Percentiles rank a stretch among this genome's conserved stretches.
These are phyloP conservation scores for Theristicus caerulescens DNA, from an alignment of 2,113 vertebrate species.

Conservation along the genomic window DNA sequence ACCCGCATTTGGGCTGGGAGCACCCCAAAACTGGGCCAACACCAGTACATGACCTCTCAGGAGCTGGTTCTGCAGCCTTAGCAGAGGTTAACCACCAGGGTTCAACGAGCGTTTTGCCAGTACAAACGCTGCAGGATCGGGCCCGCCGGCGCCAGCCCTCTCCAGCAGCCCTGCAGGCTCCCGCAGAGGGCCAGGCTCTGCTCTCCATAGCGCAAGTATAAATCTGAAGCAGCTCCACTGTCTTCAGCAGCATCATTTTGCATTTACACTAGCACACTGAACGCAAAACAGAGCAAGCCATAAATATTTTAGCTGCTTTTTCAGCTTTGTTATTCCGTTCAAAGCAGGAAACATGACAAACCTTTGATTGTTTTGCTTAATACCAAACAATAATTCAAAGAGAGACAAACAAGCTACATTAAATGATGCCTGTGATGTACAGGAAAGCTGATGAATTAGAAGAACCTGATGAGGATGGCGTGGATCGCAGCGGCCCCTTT, in stretches of 20 bases:
- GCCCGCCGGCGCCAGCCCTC: not conserved
- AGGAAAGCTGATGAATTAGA: not conserved
- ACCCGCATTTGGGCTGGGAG: not conserved
- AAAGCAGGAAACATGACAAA: constrained; percentile 72
- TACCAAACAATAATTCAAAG: constrained; percentile 72
- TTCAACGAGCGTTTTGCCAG: not conserved
- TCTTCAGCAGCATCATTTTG: constrained; percentile 3
- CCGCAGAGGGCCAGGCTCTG: rapidly evolving
- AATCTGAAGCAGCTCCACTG: constrained; percentile 13
- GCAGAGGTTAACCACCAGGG: not conserved
- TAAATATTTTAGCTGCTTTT: constrained; percentile 70
- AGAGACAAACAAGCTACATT: constrained; percentile 64
- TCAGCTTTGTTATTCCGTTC: constrained; percentile 62
- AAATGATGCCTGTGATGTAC: constrained; percentile 57
- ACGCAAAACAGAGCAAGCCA: constrained; percentile 30
- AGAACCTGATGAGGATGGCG: not conserved
- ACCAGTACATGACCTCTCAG: rapidly evolving
- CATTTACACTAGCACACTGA: constrained; percentile 32
- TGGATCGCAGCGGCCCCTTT: not conserved
- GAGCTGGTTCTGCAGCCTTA: not conserved
- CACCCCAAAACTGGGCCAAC: not conserved
- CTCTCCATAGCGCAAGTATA: not conserved
- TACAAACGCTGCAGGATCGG: not conserved
- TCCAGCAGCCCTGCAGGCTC: not conserved
- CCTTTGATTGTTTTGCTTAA: constrained; percentile 73